Conservation (phyloP, 1,140 invertebrate species). For the Nylanderia fulva region DNA sequence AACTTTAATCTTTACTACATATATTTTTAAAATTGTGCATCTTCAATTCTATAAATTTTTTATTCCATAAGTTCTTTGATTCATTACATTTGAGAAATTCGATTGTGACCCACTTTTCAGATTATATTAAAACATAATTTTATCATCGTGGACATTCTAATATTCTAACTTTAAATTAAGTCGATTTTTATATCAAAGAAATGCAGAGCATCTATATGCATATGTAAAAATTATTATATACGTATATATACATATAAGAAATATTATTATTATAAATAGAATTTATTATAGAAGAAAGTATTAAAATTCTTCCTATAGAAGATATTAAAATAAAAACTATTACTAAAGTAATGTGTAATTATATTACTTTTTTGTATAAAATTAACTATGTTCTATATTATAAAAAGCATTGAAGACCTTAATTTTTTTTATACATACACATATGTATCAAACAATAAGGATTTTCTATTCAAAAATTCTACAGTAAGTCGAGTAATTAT, state of each 20-base stretch:
- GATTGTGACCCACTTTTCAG: slow-evolving; percentile 11
- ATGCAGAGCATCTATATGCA: background rate
- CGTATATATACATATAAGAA: background rate
- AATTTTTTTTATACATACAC: too few relatives aligned
- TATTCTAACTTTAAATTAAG: background rate
- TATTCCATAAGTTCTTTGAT: background rate
- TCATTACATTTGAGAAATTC: background rate
- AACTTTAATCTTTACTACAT: background rate
- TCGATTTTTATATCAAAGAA: background rate
- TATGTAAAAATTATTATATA: background rate
- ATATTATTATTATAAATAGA: background rate
- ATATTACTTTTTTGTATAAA: too few relatives aligned
- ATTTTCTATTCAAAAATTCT: too few relatives aligned
- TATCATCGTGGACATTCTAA: background rate
- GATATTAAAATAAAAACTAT: background rate
- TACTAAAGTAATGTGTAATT: too few relatives aligned
- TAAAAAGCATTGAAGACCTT: too few relatives aligned
- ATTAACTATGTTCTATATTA: too few relatives aligned
- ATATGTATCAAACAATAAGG: too few relatives aligned
- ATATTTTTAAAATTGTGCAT: background rate
- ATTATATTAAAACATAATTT: slow-evolving; percentile 36
- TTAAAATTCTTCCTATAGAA: background rate
- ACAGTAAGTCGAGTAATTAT: too few relatives aligned
- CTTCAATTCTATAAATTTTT: background rate
- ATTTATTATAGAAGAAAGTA: background rate